Evolutionary conservation across 2,113 vertebrate genomes (phyloP).

Genomic region (Echinops telfairi): DNA sequence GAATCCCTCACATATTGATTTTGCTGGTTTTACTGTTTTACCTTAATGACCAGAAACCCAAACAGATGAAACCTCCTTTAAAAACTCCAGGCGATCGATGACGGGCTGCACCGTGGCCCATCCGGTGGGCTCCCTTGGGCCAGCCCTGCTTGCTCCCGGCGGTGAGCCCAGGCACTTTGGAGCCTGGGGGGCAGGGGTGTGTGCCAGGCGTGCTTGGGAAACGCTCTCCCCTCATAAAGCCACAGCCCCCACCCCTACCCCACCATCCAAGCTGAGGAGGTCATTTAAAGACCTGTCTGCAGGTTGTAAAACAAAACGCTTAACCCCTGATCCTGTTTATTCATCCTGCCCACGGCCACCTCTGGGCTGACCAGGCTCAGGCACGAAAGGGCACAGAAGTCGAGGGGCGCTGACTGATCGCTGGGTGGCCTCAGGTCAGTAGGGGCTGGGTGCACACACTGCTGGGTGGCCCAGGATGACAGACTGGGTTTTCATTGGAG

Average conservation of each 20-base stretch:
- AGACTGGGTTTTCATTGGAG: background rate
- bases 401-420: background rate
- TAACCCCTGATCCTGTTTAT: background rate
- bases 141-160: background rate
- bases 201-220: background rate
- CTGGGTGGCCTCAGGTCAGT: background rate
- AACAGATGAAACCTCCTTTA: conserved; percentile 72
- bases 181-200: background rate
- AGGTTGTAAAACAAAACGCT: conserved; percentile 62
- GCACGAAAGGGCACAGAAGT: background rate
- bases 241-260: background rate
- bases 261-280: background rate
- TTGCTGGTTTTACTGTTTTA: conserved; percentile 73
- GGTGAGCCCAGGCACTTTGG: background rate
- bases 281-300: background rate
- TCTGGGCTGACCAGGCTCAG: background rate
- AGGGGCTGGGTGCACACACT: background rate
- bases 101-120: conserved; percentile 35
- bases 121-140: conserved; percentile 27
- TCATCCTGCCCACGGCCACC: background rate
- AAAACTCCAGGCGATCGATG: conserved; percentile 69
- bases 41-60: conserved; percentile 79
- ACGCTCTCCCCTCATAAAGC: background rate
- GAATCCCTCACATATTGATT: conserved; percentile 40
- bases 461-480: rapidly evolving